Evolutionary conservation across 2,797 vertebrate genomes (phyloP).

Genomic region (Pitangus sulphuratus): DNA sequence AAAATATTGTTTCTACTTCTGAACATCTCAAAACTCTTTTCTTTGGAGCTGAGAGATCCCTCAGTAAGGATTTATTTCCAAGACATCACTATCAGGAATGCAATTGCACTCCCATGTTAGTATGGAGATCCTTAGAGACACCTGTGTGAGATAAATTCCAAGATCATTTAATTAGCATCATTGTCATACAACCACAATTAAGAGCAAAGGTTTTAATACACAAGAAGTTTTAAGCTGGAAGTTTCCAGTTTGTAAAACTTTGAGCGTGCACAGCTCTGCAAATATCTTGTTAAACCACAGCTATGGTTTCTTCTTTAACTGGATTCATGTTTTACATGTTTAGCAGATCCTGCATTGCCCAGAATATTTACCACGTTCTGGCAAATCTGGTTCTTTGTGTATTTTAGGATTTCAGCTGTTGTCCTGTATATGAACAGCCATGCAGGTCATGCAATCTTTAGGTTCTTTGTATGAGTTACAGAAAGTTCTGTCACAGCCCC

Average conservation of each 20-base stretch:
- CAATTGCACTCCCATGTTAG: neutral
- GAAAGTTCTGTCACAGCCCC: neutral
- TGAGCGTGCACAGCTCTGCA: neutral
- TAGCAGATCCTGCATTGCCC: neutral
- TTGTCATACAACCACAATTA: neutral
- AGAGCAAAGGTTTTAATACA: neutral
- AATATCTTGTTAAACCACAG: neutral
- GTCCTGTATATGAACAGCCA: neutral
- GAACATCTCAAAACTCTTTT: neutral
- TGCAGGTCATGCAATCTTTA: neutral
- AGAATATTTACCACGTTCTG: neutral
- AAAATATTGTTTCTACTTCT: neutral
- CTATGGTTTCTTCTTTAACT: neutral
- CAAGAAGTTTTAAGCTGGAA: neutral
- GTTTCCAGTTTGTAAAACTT: neutral
- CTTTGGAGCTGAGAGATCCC: neutral
- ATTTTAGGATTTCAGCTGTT: neutral
- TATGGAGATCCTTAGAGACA: neutral
- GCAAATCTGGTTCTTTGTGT: neutral
- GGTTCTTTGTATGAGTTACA: neutral
- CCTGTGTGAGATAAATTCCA: neutral
- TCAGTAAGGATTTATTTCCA: neutral
- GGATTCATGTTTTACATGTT: neutral
- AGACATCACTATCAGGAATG: neutral
- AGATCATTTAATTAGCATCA: neutral